phyloP scores from a whole-genome alignment of 2,888 invertebrate genomes.

The Deilephila porcellus region DNA sequence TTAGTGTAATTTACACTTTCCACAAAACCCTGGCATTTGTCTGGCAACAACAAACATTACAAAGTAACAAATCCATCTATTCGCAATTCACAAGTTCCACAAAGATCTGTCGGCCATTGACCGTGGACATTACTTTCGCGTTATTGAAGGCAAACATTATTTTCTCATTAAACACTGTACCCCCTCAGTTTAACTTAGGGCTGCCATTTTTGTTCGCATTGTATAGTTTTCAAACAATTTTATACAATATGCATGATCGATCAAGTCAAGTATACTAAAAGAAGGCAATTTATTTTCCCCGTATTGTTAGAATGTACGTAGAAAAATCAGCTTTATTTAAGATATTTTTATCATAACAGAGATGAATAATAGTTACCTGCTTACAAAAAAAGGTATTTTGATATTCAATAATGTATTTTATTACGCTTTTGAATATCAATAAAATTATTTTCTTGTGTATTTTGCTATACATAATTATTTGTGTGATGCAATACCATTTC shows the following conservation, averaged over 20 bases:
- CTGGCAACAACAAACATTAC: not conserved
- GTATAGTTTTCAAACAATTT: not conserved
- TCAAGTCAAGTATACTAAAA: not conserved
- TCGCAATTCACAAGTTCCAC: slow-evolving; percentile 30
- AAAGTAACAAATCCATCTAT: slow-evolving; percentile 38
- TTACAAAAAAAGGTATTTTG: not conserved
- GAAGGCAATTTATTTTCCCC: slow-evolving; percentile 37
- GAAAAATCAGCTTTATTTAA: not conserved
- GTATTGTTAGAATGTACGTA: not conserved
- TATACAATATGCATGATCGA: not conserved
- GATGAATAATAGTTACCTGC: not conserved
- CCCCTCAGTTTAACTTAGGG: slow-evolving; percentile 32
- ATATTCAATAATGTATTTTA: too few relatives aligned
- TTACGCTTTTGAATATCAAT: too few relatives aligned
- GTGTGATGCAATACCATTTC: too few relatives aligned
- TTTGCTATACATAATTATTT: too few relatives aligned
- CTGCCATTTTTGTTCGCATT: slow-evolving; percentile 1
- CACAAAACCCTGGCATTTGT: not conserved
- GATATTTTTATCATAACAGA: not conserved
- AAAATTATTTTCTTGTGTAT: too few relatives aligned
- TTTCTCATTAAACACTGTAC: slow-evolving; percentile 46
- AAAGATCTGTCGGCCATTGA: slow-evolving; percentile 30
- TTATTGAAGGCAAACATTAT: slow-evolving; percentile 50
- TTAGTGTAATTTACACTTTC: not conserved
- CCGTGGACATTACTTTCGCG: slow-evolving; percentile 46